phyloP scores from a whole-genome alignment of 2,888 invertebrate genomes.

The Branchellion lobata region DNA sequence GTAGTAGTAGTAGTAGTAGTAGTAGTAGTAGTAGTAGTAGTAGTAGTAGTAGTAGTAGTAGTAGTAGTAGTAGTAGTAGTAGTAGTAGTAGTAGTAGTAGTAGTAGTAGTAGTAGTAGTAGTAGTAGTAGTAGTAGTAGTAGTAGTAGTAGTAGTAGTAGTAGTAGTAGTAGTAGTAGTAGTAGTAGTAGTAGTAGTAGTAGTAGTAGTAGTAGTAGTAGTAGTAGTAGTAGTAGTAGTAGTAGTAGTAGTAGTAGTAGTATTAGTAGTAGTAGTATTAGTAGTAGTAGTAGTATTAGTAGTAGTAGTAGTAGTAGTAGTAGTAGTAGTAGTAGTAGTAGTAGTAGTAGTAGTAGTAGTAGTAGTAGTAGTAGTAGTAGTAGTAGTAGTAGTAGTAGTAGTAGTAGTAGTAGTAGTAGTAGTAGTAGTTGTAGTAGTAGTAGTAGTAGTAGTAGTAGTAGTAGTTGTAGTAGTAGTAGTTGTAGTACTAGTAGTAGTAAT shows the following conservation, averaged over 20 bases:
- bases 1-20: slow-evolving; percentile 27
- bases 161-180: slow-evolving; percentile 27
- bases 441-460: slow-evolving; percentile 29
- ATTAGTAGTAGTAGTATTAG: no score
- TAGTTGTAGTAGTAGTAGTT: slow-evolving; percentile 20
- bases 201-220: slow-evolving; percentile 24
- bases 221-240: slow-evolving; percentile 6
- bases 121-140: slow-evolving; percentile 29
- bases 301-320: no score
- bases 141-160: slow-evolving; percentile 24
- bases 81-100: slow-evolving; percentile 10
- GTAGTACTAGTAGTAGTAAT: slow-evolving; percentile 20
- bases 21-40: slow-evolving; percentile 23
- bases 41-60: slow-evolving; percentile 16
- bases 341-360: slow-evolving; percentile 13
- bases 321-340: slow-evolving; percentile 15
- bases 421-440: background rate
- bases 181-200: slow-evolving; percentile 26
- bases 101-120: slow-evolving; percentile 26
- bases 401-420: slow-evolving; percentile 15
- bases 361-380: slow-evolving; percentile 17
- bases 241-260: background rate
- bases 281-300: no score
- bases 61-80: background rate
- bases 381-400: slow-evolving; percentile 20